A percentile compares a stretch with the other conserved stretches of the same genome.
phyloP scores from a whole-genome alignment of 1,140 invertebrate species.

The Mylabris phalerata region DNA sequence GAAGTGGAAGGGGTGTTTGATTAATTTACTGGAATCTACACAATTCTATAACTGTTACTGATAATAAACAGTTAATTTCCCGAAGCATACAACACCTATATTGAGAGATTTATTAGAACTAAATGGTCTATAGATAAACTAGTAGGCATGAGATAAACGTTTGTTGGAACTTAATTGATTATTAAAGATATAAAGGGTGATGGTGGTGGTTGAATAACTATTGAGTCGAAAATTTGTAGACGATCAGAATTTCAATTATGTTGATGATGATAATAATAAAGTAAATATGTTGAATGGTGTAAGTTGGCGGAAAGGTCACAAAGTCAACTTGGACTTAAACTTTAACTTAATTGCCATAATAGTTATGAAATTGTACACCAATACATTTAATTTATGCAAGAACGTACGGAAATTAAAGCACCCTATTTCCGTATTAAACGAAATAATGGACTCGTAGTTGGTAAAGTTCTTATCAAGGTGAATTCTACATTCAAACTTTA shows the following conservation, averaged over 20 bases:
- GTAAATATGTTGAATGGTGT: neutral
- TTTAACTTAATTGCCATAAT: slow-evolving; percentile 14
- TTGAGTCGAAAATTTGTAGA: neutral
- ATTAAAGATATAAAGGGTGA: slow-evolving; percentile 12
- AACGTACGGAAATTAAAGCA: slow-evolving; percentile 11
- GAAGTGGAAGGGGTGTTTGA: neutral
- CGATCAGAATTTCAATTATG: slow-evolving; percentile 15
- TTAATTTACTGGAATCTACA: slow-evolving; percentile 2
- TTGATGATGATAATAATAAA: slow-evolving; percentile 2
- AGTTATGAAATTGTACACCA: slow-evolving; percentile 11
- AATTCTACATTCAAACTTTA: no score
- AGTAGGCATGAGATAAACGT: slow-evolving; percentile 8
- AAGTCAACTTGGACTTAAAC: slow-evolving; percentile 11
- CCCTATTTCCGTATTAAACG: neutral
- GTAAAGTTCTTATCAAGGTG: no score
- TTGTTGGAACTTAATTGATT: slow-evolving; percentile 10
- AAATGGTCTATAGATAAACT: slow-evolving; percentile 15
- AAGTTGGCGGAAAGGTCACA: slow-evolving; percentile 8
- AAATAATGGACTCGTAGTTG: no score
- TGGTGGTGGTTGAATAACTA: neutral
- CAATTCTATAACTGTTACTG: neutral
- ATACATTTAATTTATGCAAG: slow-evolving; percentile 14
- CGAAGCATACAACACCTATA: slow-evolving; percentile 13
- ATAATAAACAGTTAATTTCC: slow-evolving; percentile 16
- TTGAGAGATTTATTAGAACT: slow-evolving; percentile 11